Base-by-base conservation (phyloP, 2,797 vertebrate genomes). In the Pseudochaenichthys georgianus region DNA sequence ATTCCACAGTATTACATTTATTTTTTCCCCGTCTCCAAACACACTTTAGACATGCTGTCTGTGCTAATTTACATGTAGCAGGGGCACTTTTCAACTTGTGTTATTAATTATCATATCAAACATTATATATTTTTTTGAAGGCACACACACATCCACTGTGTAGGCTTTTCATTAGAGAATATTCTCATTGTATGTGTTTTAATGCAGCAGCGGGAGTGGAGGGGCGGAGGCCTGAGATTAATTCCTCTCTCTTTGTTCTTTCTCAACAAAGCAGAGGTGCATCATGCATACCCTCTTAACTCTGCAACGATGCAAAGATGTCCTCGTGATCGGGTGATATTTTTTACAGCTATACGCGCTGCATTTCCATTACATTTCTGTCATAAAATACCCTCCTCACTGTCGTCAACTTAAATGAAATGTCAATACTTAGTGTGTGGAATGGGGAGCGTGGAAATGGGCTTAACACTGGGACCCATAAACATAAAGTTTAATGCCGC, bases 371-470 rank as follows among this genome's bases (percentile, higher is more conserved):
- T 89, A 90, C 82, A 82, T 89, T 88, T 85, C 87, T 89, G 88
- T 92, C 88, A 90, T 82, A 86, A 92, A 91, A 89, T 78, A 77
- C 73, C 85, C 81, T 85, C 82, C 73, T 85, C 55, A 58, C 84
- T 83, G 83, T 92, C 83, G 67, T 89, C 91, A 89, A 87, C 85
- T 91, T 92, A 93, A 93, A 93, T 92, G 80, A 82, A 91, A 94
- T 79, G 90, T 89, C 90, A 91, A 92, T 94, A 93, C 88, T 89
- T 88, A 87, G 88, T 75, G 74, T 86, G 83, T 89, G 85, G 77
- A 93, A 89, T 85, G 80, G 80, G 75, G 63, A 94, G 87, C 78
- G 74, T 94, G 92, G 81, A 94, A 95, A 94, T 94, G 87, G 75
- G 91, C 85, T 95, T 93, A 93, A 92, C 85, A 86, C 81, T 79